Conservation (phyloP, 64 coral and sea anemone species). For the Montipora efflorescens region DNA sequence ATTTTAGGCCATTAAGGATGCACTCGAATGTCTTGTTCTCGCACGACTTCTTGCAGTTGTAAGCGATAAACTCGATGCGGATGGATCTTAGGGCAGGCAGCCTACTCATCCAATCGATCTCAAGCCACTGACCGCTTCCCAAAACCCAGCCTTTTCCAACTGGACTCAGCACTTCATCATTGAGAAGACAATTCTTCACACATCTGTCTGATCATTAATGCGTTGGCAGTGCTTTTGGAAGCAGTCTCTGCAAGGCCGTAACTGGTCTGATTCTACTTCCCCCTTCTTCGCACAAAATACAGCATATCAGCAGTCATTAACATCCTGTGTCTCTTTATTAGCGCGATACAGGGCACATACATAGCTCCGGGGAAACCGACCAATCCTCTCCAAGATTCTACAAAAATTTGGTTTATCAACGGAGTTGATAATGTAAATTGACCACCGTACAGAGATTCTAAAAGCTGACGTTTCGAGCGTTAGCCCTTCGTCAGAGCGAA, state of each 20-base stretch:
- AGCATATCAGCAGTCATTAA: background rate
- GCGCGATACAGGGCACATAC: slow-evolving; percentile 14
- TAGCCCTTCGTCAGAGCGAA: too few relatives aligned
- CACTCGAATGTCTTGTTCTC: too few relatives aligned
- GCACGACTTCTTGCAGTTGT: too few relatives aligned
- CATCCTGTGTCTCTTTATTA: background rate
- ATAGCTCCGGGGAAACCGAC: background rate
- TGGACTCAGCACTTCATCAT: background rate
- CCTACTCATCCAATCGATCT: too few relatives aligned
- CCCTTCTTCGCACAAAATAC: slow-evolving; percentile 42
- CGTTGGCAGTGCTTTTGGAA: background rate
- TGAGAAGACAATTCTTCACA: slow-evolving; percentile 6
- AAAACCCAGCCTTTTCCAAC: background rate
- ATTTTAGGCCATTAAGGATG: too few relatives aligned
- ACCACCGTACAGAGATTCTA: too few relatives aligned
- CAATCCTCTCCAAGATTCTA: background rate
- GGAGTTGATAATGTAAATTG: too few relatives aligned
- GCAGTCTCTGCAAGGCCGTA: slow-evolving; percentile 4
- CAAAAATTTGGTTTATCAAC: too few relatives aligned
- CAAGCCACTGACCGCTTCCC: too few relatives aligned
- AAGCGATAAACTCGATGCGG: too few relatives aligned
- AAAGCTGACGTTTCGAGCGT: too few relatives aligned
- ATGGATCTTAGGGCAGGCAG: too few relatives aligned
- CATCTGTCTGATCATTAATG: background rate
- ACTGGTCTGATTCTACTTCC: slow-evolving; percentile 27